Base-by-base conservation (phyloP, 2,888 invertebrate species). In the Pachycephus smyrnensis region DNA sequence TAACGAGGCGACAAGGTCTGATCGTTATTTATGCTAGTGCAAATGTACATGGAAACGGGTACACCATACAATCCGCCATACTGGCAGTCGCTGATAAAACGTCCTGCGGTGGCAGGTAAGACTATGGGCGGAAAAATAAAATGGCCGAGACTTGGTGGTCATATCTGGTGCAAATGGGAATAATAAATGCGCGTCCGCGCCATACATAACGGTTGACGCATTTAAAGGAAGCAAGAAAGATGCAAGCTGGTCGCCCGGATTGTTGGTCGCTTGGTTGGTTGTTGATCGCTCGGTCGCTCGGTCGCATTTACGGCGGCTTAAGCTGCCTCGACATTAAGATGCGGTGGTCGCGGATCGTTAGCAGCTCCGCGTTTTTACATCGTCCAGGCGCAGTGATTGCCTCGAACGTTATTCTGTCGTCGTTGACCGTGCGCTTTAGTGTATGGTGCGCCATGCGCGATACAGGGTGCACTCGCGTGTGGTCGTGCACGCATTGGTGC, bases 321-420 rank as follows among this genome's bases (percentile, higher is more conserved):
- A 74, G 74, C 23, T 33, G 74, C 74, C 31, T 74, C 31, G 74
- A 74, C 74, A 74, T 74, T 74, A 74, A 74, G 74, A 81, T 78
- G 82, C 81, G 83, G 84, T 80, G 84, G 83, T 83, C 82, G 82
- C 81, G 82, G 86, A 83, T 87, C 87, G 87, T 87, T 87, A 87
- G 84, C 84, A 80, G 77, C 76, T 74, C 36, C 77, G 80, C 77
- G 80, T 86, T 82, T 84, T 84, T 86, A 76, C 79, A 76, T 73
- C 76, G 71, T 75, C 77, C 68, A 35, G 69, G 71, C 31, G 68
- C 73, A 40, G 75, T 77, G 77, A 77, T 75, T 68, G 68, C 75
- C 76, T 31, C 75, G 77, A 23, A 76, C 69, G 77, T 68, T 76
- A 76, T 76, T 33, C 69, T 23, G 68, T 75, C 40, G 74, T 74